Evolutionary conservation across 2,113 vertebrate genomes (phyloP).

Genomic region (Calidris pygmaea): DNA sequence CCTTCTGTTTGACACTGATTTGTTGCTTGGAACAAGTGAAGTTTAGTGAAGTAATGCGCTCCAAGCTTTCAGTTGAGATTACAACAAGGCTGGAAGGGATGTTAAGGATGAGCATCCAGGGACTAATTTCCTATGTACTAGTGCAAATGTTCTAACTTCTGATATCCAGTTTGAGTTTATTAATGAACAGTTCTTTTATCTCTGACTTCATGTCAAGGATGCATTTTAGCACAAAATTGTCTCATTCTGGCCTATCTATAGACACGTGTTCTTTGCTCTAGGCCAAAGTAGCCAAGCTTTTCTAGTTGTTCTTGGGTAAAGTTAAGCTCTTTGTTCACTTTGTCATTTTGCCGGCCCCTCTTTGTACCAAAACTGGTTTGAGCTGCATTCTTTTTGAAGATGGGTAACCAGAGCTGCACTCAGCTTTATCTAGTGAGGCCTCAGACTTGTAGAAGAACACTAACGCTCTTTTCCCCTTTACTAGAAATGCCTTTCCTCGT

Average conservation of each 20-base stretch:
- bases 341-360: neutral
- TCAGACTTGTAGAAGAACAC: neutral
- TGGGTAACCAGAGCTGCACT: neutral
- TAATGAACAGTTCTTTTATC: neutral
- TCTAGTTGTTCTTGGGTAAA: neutral
- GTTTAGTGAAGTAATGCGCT: neutral
- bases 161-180: neutral
- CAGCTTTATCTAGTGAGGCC: neutral
- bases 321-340: neutral
- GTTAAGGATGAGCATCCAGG: neutral
- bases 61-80: neutral
- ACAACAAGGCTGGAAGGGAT: neutral
- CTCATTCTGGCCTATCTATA: neutral
- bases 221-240: neutral
- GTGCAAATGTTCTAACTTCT: neutral
- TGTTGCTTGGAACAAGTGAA: neutral
- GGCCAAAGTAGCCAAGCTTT: neutral
- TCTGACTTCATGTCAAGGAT: neutral
- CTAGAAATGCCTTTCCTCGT: neutral
- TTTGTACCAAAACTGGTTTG: neutral
- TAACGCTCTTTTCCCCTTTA: neutral
- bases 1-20: neutral
- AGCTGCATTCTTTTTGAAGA: neutral
- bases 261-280: neutral
- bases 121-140: neutral